Conservation (phyloP, 2,888 invertebrate species). For the Cephus sareptanus region DNA sequence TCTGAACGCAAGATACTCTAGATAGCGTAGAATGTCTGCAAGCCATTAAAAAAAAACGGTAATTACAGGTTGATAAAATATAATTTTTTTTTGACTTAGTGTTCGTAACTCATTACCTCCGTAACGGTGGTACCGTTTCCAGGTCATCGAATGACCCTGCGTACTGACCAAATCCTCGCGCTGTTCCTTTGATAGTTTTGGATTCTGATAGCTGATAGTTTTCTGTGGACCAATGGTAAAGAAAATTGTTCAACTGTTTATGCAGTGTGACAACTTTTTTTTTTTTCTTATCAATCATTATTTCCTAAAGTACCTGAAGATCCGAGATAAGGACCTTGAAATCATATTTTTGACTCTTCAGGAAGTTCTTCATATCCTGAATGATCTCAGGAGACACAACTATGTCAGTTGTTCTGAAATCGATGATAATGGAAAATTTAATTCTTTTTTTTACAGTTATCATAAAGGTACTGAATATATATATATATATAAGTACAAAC, state of each 20-base stretch:
- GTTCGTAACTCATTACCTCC: conserved; percentile 55
- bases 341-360: conserved; percentile 73
- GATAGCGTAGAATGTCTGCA: conserved; percentile 75
- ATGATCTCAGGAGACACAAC: conserved; percentile 78
- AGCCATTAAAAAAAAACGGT: conserved; percentile 6
- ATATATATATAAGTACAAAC: conserved; percentile 26
- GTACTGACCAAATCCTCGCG: conserved; percentile 70
- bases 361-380: conserved; percentile 70
- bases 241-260: neutral
- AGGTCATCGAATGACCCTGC: conserved; percentile 76
- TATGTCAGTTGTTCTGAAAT: conserved; percentile 72
- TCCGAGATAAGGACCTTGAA: conserved; percentile 78
- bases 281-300: neutral
- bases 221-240: conserved; percentile 64
- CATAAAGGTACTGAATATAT: neutral
- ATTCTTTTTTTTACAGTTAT: neutral
- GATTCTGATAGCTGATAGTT: conserved; percentile 77
- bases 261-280: neutral
- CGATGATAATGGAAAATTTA: neutral
- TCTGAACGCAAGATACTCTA: conserved; percentile 75
- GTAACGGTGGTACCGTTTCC: conserved; percentile 79
- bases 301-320: conserved; percentile 70
- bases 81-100: neutral
- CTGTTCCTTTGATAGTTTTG: conserved; percentile 73
- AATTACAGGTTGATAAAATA: neutral